phyloP scores from a whole-genome alignment of 2,113 vertebrate species.

The Gambusia affinis region DNA sequence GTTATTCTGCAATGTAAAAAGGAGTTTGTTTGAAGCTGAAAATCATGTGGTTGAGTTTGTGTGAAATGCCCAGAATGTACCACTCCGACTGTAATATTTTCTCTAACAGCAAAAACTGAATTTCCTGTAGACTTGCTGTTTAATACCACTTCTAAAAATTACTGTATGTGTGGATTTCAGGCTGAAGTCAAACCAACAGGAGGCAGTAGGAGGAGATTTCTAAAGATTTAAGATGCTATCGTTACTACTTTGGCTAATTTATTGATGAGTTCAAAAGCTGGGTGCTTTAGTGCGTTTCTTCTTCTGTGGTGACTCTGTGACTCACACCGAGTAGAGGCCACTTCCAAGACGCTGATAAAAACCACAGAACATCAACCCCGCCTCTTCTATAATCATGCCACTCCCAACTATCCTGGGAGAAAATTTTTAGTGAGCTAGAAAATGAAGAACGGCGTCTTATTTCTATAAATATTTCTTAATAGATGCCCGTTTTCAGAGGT shows the following conservation, averaged over 20 bases:
- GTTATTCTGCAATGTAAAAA: not conserved
- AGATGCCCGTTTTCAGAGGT: not conserved
- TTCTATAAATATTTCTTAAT: slow-evolving; percentile 2
- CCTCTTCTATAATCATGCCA: slow-evolving; percentile 48
- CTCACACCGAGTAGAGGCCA: slow-evolving; percentile 42
- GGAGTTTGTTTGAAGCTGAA: slow-evolving; percentile 8
- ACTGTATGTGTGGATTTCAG: not conserved
- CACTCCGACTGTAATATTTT: not conserved
- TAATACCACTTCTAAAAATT: slow-evolving; percentile 1
- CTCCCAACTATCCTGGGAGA: slow-evolving; percentile 51
- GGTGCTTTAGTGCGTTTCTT: slow-evolving; percentile 31
- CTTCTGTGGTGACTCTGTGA: slow-evolving; percentile 32
- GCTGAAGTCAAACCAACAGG: slow-evolving; percentile 23
- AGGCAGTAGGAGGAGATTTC: not conserved
- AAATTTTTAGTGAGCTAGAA: slow-evolving; percentile 8
- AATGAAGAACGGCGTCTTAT: not conserved
- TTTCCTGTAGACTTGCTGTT: not conserved
- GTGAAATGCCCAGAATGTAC: slow-evolving; percentile 11
- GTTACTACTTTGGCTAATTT: slow-evolving; percentile 10
- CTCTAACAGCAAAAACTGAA: not conserved
- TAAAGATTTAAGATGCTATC: not conserved
- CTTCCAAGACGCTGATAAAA: slow-evolving; percentile 46
- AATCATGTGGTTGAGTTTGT: not conserved
- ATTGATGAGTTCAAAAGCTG: slow-evolving; percentile 3
- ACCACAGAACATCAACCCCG: slow-evolving; percentile 39